Evolutionary conservation across 2,888 invertebrate genomes (phyloP).

Genomic region (Lepetodrilus schrolli): DNA sequence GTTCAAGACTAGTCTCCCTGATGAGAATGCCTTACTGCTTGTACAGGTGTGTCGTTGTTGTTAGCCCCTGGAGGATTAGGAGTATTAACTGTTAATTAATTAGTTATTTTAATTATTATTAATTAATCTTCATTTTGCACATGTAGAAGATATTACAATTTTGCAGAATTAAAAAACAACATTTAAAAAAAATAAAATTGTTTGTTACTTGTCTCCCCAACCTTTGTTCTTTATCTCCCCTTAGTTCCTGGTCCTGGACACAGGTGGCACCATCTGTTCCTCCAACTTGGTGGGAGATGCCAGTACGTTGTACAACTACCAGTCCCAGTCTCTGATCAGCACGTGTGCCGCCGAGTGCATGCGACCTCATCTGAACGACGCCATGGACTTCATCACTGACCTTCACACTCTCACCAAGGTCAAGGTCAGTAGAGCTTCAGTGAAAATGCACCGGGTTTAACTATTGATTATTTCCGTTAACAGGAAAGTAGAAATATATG

Average conservation of each 20-base stretch:
- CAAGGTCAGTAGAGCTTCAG: conserved; percentile 81
- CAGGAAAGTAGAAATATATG: background rate
- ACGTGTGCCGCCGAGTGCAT: conserved; percentile 96
- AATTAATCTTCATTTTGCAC: background rate
- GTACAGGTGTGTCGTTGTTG: conserved; percentile 82
- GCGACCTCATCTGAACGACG: conserved; percentile 91
- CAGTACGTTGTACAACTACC: conserved; percentile 67
- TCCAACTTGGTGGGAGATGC: conserved; percentile 72
- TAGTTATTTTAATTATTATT: too few relatives aligned
- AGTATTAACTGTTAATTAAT: too few relatives aligned
- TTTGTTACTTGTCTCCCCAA: too few relatives aligned
- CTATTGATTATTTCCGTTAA: background rate
- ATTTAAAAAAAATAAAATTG: too few relatives aligned
- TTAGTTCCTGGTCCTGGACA: conserved; percentile 81
- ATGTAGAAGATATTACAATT: background rate
- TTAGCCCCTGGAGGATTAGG: too few relatives aligned
- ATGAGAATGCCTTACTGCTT: conserved; percentile 92
- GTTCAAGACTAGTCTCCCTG: conserved; percentile 94
- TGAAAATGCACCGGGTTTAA: background rate
- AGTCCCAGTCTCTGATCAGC: conserved; percentile 74
- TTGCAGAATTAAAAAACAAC: too few relatives aligned
- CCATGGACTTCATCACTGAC: conserved; percentile 95
- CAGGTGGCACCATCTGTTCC: conserved; percentile 85
- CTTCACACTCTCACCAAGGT: conserved; percentile 96
- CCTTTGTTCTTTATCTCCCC: conserved; percentile 28